phyloP scores from a whole-genome alignment of 1,140 invertebrate species.

The Homarus americanus region DNA sequence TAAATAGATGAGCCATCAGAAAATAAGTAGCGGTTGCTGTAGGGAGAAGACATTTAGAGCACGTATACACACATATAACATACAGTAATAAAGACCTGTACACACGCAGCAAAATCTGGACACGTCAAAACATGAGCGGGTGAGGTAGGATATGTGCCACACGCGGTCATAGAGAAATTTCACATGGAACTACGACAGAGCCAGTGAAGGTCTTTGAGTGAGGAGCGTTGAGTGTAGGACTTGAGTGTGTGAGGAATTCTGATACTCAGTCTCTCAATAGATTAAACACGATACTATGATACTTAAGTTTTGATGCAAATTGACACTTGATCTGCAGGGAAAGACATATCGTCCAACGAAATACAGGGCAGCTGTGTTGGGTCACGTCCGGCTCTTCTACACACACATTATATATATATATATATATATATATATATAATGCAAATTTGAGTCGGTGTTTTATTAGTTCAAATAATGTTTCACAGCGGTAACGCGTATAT shows the following conservation, averaged over 20 bases:
- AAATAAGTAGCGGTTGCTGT: constrained; percentile 28
- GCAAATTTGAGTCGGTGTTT: too few species aligned
- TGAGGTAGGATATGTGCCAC: constrained; percentile 36
- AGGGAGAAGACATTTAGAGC: constrained; percentile 36
- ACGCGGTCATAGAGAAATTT: constrained; percentile 62
- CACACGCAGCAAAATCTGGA: constrained; percentile 51
- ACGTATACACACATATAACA: constrained; percentile 40
- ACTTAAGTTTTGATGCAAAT: background rate
- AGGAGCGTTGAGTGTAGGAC: constrained; percentile 35
- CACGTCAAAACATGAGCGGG: constrained; percentile 54
- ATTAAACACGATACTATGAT: constrained; percentile 9
- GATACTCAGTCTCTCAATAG: constrained; percentile 66
- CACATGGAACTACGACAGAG: constrained; percentile 64
- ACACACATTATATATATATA: constrained; percentile 3
- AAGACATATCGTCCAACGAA: constrained; percentile 8
- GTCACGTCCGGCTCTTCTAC: too few species aligned
- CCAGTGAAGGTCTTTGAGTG: constrained; percentile 51
- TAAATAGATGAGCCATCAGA: constrained; percentile 28
- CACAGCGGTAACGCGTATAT: too few species aligned
- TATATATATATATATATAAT: constrained; percentile 23
- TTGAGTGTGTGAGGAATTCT: constrained; percentile 37
- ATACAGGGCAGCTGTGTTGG: constrained; percentile 44
- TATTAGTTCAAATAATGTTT: too few species aligned
- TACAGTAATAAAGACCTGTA: constrained; percentile 22
- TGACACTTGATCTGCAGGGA: constrained; percentile 4